Percentiles rank a stretch among this genome's conserved stretches.
Conservation (phyloP, 1,140 invertebrate genomes). For the Papilio helenus region DNA sequence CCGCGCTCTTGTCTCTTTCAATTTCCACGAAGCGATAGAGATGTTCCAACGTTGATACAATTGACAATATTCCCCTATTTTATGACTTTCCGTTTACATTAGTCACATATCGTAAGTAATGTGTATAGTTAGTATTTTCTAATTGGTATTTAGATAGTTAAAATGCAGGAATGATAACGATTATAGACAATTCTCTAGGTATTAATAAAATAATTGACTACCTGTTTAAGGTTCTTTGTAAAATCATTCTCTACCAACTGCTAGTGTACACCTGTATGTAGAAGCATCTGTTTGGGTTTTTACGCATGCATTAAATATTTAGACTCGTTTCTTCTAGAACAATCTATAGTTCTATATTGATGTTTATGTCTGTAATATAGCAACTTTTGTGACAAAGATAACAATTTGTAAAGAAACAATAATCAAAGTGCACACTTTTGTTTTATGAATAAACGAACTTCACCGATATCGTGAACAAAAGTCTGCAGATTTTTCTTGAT, state of each 20-base stretch:
- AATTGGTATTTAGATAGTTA: not conserved
- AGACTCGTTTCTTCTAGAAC: no score
- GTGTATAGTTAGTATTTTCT: not conserved
- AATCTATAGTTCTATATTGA: no score
- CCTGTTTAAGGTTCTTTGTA: no score
- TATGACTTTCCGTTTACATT: not conserved
- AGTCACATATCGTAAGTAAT: not conserved
- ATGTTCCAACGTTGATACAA: conserved; percentile 18
- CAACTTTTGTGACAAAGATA: not conserved
- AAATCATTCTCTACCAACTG: no score
- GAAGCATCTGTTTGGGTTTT: no score
- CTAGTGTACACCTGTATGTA: no score
- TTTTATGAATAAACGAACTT: not conserved
- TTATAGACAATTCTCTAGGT: no score
- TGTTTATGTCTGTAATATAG: not conserved
- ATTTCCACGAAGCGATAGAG: not conserved
- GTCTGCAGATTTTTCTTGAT: not conserved
- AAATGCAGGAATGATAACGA: no score
- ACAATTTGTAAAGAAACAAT: not conserved
- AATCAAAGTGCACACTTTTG: not conserved
- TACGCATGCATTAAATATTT: no score
- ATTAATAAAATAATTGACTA: no score
- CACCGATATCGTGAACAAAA: not conserved
- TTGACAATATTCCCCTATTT: not conserved
- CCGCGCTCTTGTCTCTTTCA: conserved; percentile 17